Percentiles rank a stretch among this genome's conserved stretches.
Conservation (phyloP, 2,113 vertebrate genomes). For the Poicephalus gulielmi region DNA sequence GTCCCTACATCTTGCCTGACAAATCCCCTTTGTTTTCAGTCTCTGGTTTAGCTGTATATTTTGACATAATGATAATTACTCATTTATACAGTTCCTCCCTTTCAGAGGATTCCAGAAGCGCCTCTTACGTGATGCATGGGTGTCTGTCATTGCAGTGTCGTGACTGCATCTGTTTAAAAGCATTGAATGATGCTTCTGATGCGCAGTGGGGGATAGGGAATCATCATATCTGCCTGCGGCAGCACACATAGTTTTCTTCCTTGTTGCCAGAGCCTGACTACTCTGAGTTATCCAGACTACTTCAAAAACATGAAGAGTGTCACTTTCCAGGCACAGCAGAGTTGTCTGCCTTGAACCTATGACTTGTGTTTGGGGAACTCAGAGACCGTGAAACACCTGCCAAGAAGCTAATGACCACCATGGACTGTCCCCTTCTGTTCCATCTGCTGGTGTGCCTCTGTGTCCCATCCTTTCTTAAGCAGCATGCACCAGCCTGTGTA, state of each 20-base stretch:
- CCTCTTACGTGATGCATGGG: accelerated
- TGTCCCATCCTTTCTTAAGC: not conserved
- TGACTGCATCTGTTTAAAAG: not conserved
- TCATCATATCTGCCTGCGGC: not conserved
- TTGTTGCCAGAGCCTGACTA: not conserved
- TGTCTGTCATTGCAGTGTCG: not conserved
- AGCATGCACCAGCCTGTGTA: not conserved
- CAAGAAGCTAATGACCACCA: not conserved
- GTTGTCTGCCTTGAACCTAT: not conserved
- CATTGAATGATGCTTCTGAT: not conserved
- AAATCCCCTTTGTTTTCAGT: not conserved
- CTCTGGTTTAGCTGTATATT: not conserved
- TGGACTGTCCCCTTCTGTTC: not conserved
- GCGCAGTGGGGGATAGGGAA: not conserved
- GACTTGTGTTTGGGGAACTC: not conserved
- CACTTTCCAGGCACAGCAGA: not conserved
- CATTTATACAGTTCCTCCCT: not conserved
- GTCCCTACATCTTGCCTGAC: not conserved
- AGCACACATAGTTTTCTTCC: not conserved
- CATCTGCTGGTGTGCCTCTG: not conserved
- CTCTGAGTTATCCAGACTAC: not conserved
- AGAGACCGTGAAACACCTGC: not conserved
- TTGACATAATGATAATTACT: not conserved
- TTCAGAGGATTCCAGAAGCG: not conserved
- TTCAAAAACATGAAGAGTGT: not conserved